These are phyloP conservation scores for Leucoraja ocellata DNA, from an alignment of 2,797 vertebrate species.

Conservation along the genomic window DNA sequence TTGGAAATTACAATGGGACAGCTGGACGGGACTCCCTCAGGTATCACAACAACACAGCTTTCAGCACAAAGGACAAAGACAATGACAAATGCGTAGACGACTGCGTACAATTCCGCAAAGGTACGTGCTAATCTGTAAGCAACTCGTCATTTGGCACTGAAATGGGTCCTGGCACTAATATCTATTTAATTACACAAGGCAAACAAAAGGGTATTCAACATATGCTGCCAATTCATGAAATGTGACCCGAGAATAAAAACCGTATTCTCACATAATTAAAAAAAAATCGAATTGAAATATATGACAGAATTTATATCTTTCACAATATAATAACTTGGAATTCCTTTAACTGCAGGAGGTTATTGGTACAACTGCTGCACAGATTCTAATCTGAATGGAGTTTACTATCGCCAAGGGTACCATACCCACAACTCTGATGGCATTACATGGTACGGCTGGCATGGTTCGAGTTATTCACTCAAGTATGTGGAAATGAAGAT, in stretches of 20 bases:
- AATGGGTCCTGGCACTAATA: neutral
- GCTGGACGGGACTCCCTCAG: slow-evolving; percentile 73
- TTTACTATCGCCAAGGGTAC: slow-evolving; percentile 78
- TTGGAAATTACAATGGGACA: slow-evolving; percentile 81
- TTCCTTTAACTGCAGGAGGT: slow-evolving; percentile 63
- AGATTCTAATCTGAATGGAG: slow-evolving; percentile 89
- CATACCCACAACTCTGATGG: slow-evolving; percentile 78
- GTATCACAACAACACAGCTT: slow-evolving; percentile 97
- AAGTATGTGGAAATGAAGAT: slow-evolving; percentile 95
- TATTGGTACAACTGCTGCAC: slow-evolving; percentile 99
- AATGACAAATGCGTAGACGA: slow-evolving; percentile 95
- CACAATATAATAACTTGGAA: neutral
- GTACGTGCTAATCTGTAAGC: slow-evolving; percentile 51
- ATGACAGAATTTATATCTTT: neutral
- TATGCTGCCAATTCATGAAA: neutral
- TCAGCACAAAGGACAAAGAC: slow-evolving; percentile 94
- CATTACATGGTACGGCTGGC: slow-evolving; percentile 96
- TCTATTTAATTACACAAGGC: neutral
- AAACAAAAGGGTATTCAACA: neutral
- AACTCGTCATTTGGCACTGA: neutral
- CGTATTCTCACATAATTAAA: neutral
- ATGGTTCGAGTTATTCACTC: slow-evolving; percentile 84
- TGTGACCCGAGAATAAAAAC: neutral
- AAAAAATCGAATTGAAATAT: neutral
- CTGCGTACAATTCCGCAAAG: slow-evolving; percentile 83